Evolutionary conservation across 2,113 vertebrate species (phyloP), one percentile per base, ranked within the genome.

Genomic region (Corythornis madagascariensis): DNA sequence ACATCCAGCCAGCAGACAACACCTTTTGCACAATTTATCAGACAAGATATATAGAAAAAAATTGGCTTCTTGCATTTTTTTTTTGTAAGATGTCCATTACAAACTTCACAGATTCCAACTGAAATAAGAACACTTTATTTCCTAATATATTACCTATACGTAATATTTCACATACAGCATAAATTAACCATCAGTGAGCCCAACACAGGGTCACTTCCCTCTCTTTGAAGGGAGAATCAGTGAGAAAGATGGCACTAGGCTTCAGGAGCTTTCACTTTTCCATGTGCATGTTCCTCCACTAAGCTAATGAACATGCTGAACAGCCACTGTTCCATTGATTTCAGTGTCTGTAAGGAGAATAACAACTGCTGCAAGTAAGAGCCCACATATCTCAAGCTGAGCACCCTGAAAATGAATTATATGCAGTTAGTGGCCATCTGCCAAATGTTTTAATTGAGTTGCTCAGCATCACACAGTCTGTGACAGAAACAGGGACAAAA

Each of bases 401-500:
- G 95, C 90, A 94, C 92, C 94, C 93, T 96, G 92, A 96, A 96
- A 96, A 96, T 95, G 83, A 95, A 95, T 95, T 95, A 92, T 96
- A 90, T 90, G 77, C 81, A 78, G 89, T 89, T 90, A 93, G 92
- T 96, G 96, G 95, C 93, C 86, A 96, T 88, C 90, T 96, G 93
- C 93, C 95, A 96, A 94, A 92, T 82, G 83, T 91, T 96, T 90
- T 95, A 96, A 96, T 96, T 94, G 96, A 96, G 92, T 95, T 94
- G 92, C 96, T 93, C 90, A 9, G 92, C 88, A 89, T 92, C 81
- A 82, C 74, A 86, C 43, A 82, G 83, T 63, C 86, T 93, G 80
- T 94, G 92, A 96, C 92, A 96, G 93, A 93, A 92, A 94, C 93
- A 95, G 81, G 86, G 83, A 95, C 67, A 95, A 96, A 96, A 93